Percentiles rank a stretch among this genome's conserved stretches.
These are phyloP conservation scores for Rhingia campestris DNA, from an alignment of 2,888 invertebrate species.

Conservation along the genomic window DNA sequence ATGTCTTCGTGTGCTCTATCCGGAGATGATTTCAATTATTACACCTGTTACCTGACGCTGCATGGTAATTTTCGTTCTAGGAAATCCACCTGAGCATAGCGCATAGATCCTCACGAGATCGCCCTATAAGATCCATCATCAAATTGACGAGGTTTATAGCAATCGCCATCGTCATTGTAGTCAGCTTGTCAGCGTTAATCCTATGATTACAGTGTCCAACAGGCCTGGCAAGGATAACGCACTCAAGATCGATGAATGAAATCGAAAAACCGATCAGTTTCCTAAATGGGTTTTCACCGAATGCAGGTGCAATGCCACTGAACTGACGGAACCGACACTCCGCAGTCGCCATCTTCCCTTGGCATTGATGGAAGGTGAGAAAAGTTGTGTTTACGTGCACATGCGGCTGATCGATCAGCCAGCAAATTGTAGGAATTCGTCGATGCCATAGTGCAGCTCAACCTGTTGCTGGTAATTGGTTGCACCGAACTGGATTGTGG, in stretches of 20 bases:
- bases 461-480: constrained; percentile 38
- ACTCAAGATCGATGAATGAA: constrained; percentile 39
- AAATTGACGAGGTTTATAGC: constrained; percentile 35
- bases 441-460: constrained; percentile 5
- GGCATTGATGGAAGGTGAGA: constrained; percentile 72
- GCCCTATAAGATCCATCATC: constrained; percentile 36
- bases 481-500: constrained; percentile 64
- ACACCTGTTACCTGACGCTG: constrained; percentile 79
- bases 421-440: constrained; percentile 66
- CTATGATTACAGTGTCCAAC: constrained; percentile 33
- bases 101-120: constrained; percentile 34
- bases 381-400: constrained; percentile 67
- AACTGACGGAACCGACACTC: constrained; percentile 18
- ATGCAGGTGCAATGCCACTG: constrained; percentile 43
- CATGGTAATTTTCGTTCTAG: constrained; percentile 54
- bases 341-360: constrained; percentile 30
- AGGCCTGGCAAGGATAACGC: constrained; percentile 22
- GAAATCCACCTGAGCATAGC: constrained; percentile 12
- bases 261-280: constrained; percentile 50
- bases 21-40: constrained; percentile 81
- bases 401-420: constrained; percentile 56
- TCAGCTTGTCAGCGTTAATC: constrained; percentile 66
- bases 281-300: constrained; percentile 46
- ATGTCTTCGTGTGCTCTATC: constrained; percentile 76
- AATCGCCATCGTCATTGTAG: constrained; percentile 42